Conservation (phyloP, 2,113 vertebrate species). For the Dipodomys stephensi region DNA sequence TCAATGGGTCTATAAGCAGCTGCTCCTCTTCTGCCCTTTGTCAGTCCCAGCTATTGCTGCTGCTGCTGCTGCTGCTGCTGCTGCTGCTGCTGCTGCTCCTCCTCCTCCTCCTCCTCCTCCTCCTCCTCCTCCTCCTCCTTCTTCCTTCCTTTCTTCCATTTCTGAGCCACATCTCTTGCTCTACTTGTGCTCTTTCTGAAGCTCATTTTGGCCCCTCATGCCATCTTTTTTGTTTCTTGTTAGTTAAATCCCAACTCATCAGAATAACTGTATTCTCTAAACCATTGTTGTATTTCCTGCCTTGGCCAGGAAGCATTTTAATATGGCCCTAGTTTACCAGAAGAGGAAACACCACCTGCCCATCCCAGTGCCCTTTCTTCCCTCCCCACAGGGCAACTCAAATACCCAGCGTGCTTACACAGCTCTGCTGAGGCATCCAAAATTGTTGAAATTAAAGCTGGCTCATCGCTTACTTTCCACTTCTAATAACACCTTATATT, state of each 20-base stretch:
- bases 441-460: slow-evolving; percentile 64
- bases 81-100: too few relatives aligned
- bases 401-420: not conserved
- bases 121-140: too few relatives aligned
- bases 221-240: not conserved
- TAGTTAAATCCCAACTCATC: not conserved
- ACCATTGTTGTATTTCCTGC: not conserved
- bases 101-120: too few relatives aligned
- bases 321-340: not conserved
- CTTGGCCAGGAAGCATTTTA: not conserved
- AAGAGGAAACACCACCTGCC: not conserved
- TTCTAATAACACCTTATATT: slow-evolving; percentile 66
- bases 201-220: not conserved
- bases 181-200: not conserved
- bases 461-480: slow-evolving; percentile 59
- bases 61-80: too few relatives aligned
- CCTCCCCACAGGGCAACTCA: not conserved
- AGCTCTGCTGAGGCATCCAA: not conserved
- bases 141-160: not conserved
- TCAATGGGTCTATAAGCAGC: too few relatives aligned
- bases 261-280: not conserved
- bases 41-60: not conserved
- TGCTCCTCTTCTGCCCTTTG: not conserved
- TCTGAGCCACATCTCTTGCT: not conserved
- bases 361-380: too few relatives aligned